Base-by-base conservation (phyloP, 2,113 vertebrate species). In the Chaetorhynchus papuensis region DNA sequence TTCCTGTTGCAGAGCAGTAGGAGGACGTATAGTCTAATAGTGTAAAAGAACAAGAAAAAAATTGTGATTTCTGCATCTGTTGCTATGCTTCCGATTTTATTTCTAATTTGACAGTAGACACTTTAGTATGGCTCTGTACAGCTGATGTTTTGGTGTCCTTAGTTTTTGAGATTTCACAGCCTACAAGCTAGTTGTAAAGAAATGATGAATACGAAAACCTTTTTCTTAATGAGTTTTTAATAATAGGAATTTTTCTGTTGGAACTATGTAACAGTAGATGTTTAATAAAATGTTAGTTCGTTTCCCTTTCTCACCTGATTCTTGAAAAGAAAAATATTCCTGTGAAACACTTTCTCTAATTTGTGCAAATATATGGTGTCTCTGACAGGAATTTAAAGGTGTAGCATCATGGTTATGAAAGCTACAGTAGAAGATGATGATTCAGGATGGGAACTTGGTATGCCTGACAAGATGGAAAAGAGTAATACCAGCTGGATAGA, bases 391-490 rank as follows among this genome's bases (percentile, higher is more conserved):
- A 57, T 95, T 96, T 98, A 84, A 85, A 96, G 97, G 97, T 88
- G 31, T 33, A 5, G 27, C 93, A 97, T 92, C 95, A 99, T 99
- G 99, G 99, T 99, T 97, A 99, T 99, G 98, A 99, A 99, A 97
- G 99, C 99, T 61, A 97, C 99, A 1, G 96, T 98, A 71, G 99
- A 99, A 59, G 99, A 99, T 89, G 99, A 99, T 87, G 99, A 99
- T 96, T 98, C 98, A n/a, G 99, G 98, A 56, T 99, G 99, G 99
- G 99, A 99, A 63, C 98, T 99, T 1, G 96, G 98, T 82, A 97
- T 99, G 91, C 99, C 99, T 75, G 99, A 99, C 89, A 99, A 99
- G 96, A 99, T 99, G 99, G 98, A 98, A 81, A 99, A 98, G 94
- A 98, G 97, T 97, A 99, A 98, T 93, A 97, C 98, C 75, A 98